Conservation (phyloP, 1,140 invertebrate species). For the Magallana ariakensis region DNA sequence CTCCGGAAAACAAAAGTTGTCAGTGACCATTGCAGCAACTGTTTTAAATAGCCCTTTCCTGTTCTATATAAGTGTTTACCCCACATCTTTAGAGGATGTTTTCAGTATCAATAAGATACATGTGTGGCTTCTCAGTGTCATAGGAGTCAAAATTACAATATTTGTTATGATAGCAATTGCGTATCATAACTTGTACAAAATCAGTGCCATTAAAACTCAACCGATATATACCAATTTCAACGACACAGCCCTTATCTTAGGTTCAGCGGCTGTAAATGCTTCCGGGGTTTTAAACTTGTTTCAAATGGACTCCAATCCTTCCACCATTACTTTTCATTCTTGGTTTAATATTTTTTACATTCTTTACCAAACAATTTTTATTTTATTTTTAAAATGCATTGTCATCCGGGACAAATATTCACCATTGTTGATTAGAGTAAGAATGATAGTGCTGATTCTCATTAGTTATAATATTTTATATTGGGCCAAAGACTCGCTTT, state of each 20-base stretch:
- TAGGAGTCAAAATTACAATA: background rate
- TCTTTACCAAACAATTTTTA: slow-evolving; percentile 5
- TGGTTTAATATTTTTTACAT: background rate
- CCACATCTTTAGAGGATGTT: too few relatives aligned
- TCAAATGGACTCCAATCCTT: background rate
- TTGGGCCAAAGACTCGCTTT: background rate
- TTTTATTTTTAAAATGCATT: background rate
- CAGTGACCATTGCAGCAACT: background rate
- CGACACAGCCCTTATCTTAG: background rate
- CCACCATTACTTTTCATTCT: background rate
- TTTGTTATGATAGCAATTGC: background rate
- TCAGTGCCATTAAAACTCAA: background rate
- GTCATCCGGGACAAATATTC: background rate
- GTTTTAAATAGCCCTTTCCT: background rate
- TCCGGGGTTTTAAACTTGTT: background rate
- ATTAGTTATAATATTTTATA: background rate
- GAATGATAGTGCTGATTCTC: background rate
- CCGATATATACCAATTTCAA: background rate
- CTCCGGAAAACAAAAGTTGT: background rate
- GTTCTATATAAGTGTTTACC: too few relatives aligned
- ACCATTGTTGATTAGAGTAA: background rate
- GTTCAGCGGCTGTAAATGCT: background rate
- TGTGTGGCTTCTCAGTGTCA: too few relatives aligned
- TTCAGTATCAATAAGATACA: too few relatives aligned
- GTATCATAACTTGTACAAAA: background rate